Percentiles rank a stretch among this genome's conserved stretches.
phyloP scores from a whole-genome alignment of 2,113 vertebrate species.

The Ophthalmolycus amberensis region DNA sequence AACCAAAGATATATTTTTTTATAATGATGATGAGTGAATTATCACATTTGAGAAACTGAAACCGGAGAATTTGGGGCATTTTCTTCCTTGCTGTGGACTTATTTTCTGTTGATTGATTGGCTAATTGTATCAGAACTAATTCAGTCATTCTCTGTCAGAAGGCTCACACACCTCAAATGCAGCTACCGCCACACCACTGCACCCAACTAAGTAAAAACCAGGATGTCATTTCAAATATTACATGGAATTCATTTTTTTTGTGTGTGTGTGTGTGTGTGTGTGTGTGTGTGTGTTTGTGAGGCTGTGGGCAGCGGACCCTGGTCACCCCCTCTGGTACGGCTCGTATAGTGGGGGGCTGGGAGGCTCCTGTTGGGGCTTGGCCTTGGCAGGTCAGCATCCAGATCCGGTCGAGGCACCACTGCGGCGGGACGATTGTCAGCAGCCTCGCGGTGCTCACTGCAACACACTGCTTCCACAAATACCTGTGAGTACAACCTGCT shows the following conservation, averaged over 20 bases:
- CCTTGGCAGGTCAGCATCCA: constrained; percentile 80
- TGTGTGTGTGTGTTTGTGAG: constrained; percentile 14
- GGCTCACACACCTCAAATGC: neutral
- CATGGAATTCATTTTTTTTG: neutral
- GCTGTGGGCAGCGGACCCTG: constrained; percentile 61
- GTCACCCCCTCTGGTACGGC: constrained; percentile 27
- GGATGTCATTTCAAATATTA: neutral
- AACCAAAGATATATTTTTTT: neutral
- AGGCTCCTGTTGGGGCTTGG: constrained; percentile 69
- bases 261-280: too few species aligned
- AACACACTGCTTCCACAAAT: constrained; percentile 68
- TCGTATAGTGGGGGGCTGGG: constrained; percentile 67
- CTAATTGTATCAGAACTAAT: neutral
- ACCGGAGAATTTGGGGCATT: neutral
- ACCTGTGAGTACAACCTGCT: constrained; percentile 27
- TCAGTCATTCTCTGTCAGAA: neutral
- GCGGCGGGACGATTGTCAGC: constrained; percentile 65
- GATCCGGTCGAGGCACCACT: constrained; percentile 40
- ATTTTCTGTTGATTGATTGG: neutral
- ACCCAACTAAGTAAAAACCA: neutral
- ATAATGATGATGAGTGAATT: neutral
- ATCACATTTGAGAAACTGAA: neutral
- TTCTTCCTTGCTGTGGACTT: neutral
- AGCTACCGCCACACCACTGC: neutral
- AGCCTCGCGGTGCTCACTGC: constrained; percentile 65